These are phyloP conservation scores for Atrina japonica DNA, from an alignment of 2,888 invertebrate species.

Conservation along the genomic window DNA sequence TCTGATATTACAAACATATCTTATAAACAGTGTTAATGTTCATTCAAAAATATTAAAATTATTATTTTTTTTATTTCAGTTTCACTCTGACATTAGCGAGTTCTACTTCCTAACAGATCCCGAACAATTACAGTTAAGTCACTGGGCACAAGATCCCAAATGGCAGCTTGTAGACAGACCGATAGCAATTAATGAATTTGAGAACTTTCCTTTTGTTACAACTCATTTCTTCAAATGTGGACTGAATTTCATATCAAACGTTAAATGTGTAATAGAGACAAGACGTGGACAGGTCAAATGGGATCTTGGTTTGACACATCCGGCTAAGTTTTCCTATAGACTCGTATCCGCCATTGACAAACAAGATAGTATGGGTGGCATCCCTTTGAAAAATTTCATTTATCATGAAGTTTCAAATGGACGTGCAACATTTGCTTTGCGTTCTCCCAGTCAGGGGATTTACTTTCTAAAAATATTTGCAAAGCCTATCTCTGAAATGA, in stretches of 20 bases:
- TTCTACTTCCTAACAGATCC: constrained; percentile 66
- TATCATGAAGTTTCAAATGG: constrained; percentile 57
- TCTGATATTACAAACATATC: background rate
- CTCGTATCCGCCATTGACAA: constrained; percentile 34
- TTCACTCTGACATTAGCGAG: constrained; percentile 33
- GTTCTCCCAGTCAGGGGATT: constrained; percentile 53
- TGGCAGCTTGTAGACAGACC: constrained; percentile 64
- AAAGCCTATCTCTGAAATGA: constrained; percentile 44
- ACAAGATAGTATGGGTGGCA: constrained; percentile 38
- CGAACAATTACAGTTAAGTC: constrained; percentile 62
- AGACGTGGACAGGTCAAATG: constrained; percentile 56
- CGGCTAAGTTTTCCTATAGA: constrained; percentile 55
- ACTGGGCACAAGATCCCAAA: constrained; percentile 60
- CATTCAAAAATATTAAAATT: background rate
- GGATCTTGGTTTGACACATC: constrained; percentile 56
- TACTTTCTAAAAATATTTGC: constrained; percentile 61
- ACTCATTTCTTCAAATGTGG: constrained; percentile 57
- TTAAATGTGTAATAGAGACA: constrained; percentile 54
- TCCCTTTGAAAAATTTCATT: constrained; percentile 51
- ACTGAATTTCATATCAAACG: constrained; percentile 57
- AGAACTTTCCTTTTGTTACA: constrained; percentile 63
- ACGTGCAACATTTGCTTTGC: constrained; percentile 54
- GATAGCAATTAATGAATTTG: constrained; percentile 59
- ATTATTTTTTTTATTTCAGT: constrained; percentile 13
- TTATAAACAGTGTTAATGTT: background rate